A percentile compares a stretch with the other conserved stretches of the same genome.
These are phyloP conservation scores for Sitophilus oryzae DNA, from an alignment of 1,140 invertebrate genomes.

Conservation along the genomic window DNA sequence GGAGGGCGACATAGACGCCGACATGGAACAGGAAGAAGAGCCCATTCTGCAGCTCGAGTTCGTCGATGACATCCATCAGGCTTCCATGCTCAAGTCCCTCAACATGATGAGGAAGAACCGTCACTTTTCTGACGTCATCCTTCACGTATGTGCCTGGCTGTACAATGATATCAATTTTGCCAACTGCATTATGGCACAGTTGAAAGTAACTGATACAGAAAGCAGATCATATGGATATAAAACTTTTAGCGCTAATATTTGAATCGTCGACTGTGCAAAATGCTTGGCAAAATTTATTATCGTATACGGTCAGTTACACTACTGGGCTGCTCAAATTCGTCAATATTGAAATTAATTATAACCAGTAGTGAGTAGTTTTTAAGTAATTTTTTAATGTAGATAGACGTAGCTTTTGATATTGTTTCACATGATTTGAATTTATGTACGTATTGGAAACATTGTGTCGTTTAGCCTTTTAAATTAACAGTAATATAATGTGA, in stretches of 20 bases:
- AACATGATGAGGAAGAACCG: constrained; percentile 70
- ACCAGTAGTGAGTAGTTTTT: constrained; percentile 44
- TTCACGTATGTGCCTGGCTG: constrained; percentile 58
- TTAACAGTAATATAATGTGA: too few relatives aligned
- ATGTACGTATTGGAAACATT: too few relatives aligned
- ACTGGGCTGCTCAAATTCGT: constrained; percentile 38
- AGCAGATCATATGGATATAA: too few relatives aligned
- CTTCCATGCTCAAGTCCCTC: constrained; percentile 55
- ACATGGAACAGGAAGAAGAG: constrained; percentile 25
- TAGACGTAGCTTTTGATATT: constrained; percentile 21
- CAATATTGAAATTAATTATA: constrained; percentile 39
- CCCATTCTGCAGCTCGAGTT: constrained; percentile 40
- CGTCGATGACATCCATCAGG: constrained; percentile 50
- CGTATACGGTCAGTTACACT: constrained; percentile 44
- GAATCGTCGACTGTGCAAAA: constrained; percentile 30
- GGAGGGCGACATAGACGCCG: constrained; percentile 5
- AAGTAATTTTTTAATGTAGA: constrained; percentile 29
- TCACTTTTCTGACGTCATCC: constrained; percentile 73
- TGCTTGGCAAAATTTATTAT: constrained; percentile 36
- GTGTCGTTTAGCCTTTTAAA: too few relatives aligned
- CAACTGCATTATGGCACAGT: constrained; percentile 10
- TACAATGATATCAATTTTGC: constrained; percentile 36
- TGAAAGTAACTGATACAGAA: constrained; percentile 1
- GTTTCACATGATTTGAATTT: too few relatives aligned
- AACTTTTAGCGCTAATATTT: too few relatives aligned